Conservation (phyloP, 2,113 vertebrate species). For the Pterocles orientalis region DNA sequence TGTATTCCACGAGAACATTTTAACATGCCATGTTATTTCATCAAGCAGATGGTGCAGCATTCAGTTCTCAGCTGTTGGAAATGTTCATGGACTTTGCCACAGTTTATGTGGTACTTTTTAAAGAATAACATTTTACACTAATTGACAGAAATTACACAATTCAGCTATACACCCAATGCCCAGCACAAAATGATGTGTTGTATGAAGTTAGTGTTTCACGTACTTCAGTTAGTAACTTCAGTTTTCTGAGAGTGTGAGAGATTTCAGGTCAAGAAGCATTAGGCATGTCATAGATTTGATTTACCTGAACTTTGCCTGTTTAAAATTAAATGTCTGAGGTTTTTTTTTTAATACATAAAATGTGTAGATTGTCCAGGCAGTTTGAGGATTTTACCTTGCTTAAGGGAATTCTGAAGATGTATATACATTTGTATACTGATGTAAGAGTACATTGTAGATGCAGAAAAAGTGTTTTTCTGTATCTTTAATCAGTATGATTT, state of each 20-base stretch:
- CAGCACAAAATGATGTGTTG: background rate
- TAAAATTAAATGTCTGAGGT: background rate
- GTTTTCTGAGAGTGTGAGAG: background rate
- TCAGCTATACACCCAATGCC: background rate
- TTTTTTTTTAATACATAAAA: background rate
- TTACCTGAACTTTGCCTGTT: background rate
- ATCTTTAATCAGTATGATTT: background rate
- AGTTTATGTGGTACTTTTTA: background rate
- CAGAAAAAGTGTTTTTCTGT: accelerated
- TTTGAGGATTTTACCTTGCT: background rate
- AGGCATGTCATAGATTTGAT: background rate
- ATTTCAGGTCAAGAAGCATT: background rate
- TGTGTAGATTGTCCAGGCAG: background rate
- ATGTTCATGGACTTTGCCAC: background rate
- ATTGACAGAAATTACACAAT: background rate
- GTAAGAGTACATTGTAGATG: background rate
- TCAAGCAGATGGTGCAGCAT: background rate
- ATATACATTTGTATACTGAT: background rate
- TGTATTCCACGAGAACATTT: background rate
- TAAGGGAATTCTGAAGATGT: background rate
- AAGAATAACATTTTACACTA: conserved; percentile 23
- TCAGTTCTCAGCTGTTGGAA: background rate
- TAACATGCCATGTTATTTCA: background rate
- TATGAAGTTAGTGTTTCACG: background rate
- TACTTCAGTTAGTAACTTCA: background rate